Base-by-base conservation (phyloP, 23 tunicate genomes). In the Styela clava region DNA sequence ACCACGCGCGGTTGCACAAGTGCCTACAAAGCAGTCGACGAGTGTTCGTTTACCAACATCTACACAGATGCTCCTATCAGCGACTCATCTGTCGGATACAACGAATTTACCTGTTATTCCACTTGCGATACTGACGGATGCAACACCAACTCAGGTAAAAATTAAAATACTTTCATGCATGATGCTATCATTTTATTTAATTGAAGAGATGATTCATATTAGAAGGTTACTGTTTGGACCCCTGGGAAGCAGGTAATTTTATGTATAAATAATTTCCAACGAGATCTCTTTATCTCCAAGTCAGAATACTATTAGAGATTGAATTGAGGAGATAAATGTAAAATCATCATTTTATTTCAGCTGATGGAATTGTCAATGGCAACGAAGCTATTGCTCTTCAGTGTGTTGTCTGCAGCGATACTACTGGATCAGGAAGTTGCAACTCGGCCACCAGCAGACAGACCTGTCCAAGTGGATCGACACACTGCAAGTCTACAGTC, bases 351-450 rank as follows among this genome's bases (percentile, higher is more conserved):
- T n/a, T n/a, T 33, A 56, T 68, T 35, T 3, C 67, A 82, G 85
- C 85, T 44, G 69, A 82, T 78, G 85, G 85, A 12, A 36, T 64
- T 44, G 25, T 82, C 34, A 74, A 82, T 23, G 85, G 85, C 36
- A 82, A 37, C 12, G 85, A 82, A 52, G 30, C 29, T 2, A 36
- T 56, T n/a, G 67, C 85, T 34, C 78, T 82, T 18, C 69, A 82
- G 67, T 81, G 84, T 31, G 23, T 67, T 24, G 84, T 81, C n/a
- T 81, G 84, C 61, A 35, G 3, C 64, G 84, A 67, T 51, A 31
- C 74, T 2, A 36, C 84, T 0, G 84, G 71, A 25, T 44, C 56
- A 7, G 56, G 56, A 44, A 5, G 9, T 44, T 1, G 2, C 2
- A 29, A 1, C 71, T 18, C 31, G 0, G 31, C 2, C 22, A 29